Base-by-base conservation (phyloP, 2,797 vertebrate genomes). In the Chelonia mydas region DNA sequence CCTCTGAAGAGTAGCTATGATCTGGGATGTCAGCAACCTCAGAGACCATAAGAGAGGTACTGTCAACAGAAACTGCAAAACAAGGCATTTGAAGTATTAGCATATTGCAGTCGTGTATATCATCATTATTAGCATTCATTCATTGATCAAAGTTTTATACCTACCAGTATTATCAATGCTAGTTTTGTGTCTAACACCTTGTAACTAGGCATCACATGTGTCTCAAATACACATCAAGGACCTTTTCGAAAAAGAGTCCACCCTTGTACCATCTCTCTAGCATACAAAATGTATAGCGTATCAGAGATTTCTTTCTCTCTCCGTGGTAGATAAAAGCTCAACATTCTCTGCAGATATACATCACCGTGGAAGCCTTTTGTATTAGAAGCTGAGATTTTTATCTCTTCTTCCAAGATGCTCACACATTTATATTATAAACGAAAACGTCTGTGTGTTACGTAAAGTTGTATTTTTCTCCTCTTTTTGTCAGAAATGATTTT, bases 1-100 rank as follows among this genome's bases (percentile, higher is more conserved):
- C 98, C 50, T 99, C 99, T 0, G 99, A 99, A 72, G 99, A 99
- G 96, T 97, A 98, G 88, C 98, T 99, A 86, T 78, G 98, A 86
- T 98, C 99, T 2, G 98, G 98, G 3, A 97, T 76, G 53, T 99
- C 98, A 3, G 95, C 98, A 33, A 98, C 97, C 95, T 99, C 99
- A 0, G 99, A 99, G 27, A 98, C 98, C 95, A 98, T 98, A 83
- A 99, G 95, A 51, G 99, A 99, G 0, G 98, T 97, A 74, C 98
- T 99, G 96, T 99, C 98, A 81, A 98, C 98, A 2, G 99, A 99
- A 61, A 98, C 99, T 99, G 97, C 33, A 95, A 96, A 89, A 90
- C 41, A 96, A 94, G 81, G 93, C 6, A 47, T 84, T 76, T 33
- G 47, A 45, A 91, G 49, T 86, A 49, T 77, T 49, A 49, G 3